Evolutionary conservation across 2,113 vertebrate genomes (phyloP).

Genomic region (Mus musculus): DNA sequence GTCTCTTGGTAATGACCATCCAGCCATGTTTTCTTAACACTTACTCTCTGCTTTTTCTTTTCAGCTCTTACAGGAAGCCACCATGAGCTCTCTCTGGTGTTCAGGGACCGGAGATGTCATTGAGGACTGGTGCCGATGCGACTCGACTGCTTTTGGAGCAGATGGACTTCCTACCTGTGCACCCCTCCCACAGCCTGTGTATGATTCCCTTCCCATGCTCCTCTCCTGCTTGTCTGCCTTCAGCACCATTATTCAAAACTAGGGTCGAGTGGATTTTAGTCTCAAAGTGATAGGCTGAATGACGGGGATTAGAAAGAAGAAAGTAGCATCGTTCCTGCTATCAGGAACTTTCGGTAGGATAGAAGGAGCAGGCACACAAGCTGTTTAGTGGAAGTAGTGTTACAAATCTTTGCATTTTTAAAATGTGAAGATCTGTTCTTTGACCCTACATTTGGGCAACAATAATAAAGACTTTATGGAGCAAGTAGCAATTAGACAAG

Average conservation of each 20-base stretch:
- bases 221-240: background rate
- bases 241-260: background rate
- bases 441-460: background rate
- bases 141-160: constrained; percentile 95
- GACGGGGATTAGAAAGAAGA: background rate
- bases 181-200: constrained; percentile 95
- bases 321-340: background rate
- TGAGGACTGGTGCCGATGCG: constrained; percentile 98
- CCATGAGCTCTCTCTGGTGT: constrained; percentile 99
- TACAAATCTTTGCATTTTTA: background rate
- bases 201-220: constrained; percentile 50
- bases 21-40: background rate
- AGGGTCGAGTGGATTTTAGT: rapidly evolving
- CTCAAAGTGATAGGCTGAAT: background rate
- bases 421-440: background rate
- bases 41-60: constrained; percentile 51
- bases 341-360: background rate
- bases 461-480: background rate
- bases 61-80: constrained; percentile 96
- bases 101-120: constrained; percentile 97
- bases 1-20: background rate
- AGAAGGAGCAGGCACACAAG: background rate
- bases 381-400: background rate
- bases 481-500: background rate
- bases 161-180: constrained; percentile 97